Conservation (phyloP, 2,113 vertebrate species). For the Rhynchomys soricoides region DNA sequence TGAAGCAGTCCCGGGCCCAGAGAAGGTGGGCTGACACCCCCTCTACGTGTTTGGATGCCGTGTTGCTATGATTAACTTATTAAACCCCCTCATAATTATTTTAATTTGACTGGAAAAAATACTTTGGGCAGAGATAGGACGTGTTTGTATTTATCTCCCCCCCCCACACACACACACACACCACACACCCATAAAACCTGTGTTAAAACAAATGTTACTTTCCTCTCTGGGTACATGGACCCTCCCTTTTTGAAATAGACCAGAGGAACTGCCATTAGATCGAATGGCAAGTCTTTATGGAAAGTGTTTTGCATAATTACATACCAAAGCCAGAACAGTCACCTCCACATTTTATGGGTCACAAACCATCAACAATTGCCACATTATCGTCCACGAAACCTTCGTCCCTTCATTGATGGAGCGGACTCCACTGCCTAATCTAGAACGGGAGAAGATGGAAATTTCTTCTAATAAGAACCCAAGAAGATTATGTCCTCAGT, state of each 20-base stretch:
- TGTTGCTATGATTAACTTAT: constrained; percentile 79
- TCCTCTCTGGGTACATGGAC: constrained; percentile 88
- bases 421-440: constrained; percentile 92
- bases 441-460: constrained; percentile 92
- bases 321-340: constrained; percentile 99
- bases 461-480: constrained; percentile 93
- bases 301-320: constrained; percentile 99
- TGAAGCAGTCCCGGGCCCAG: not conserved
- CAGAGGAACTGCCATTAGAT: constrained; percentile 99
- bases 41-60: constrained; percentile 2
- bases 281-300: constrained; percentile 99
- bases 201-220: constrained; percentile 91
- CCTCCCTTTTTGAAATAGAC: constrained; percentile 95
- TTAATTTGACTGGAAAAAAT: constrained; percentile 79
- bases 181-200: constrained; percentile 87
- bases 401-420: constrained; percentile 93
- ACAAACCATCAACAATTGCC: constrained; percentile 99
- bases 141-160: constrained; percentile 84
- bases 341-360: constrained; percentile 99
- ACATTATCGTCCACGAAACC: constrained; percentile 99
- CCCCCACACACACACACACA: constrained; percentile 14
- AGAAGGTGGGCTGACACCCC: constrained; percentile 46
- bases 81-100: constrained; percentile 77
- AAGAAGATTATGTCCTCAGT: constrained; percentile 93
- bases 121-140: constrained; percentile 72